These are phyloP conservation scores for Rapana venosa DNA, from an alignment of 2,888 invertebrate genomes.

Conservation along the genomic window DNA sequence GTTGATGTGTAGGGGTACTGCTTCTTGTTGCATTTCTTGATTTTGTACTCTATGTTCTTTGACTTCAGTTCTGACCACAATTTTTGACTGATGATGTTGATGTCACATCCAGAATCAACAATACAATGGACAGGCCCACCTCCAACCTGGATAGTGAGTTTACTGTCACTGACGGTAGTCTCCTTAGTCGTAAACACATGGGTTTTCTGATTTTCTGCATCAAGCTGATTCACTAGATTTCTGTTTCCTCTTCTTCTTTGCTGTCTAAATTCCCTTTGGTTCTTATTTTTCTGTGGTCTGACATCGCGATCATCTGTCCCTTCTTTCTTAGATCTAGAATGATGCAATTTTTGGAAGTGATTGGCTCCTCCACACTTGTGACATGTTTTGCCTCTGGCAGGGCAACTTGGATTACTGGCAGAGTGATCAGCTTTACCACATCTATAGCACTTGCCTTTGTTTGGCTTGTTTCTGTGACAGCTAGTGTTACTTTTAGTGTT, in stretches of 20 bases:
- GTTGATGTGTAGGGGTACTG: conserved; percentile 1
- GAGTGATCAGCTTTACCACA: not conserved
- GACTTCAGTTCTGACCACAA: conserved; percentile 14
- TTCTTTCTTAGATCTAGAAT: not conserved
- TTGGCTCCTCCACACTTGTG: not conserved
- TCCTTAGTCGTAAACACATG: not conserved
- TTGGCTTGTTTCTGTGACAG: not conserved
- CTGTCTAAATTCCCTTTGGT: no score
- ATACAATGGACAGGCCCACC: not conserved
- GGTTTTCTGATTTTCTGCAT: conserved; percentile 2
- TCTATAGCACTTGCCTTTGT: not conserved
- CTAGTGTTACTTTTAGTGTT: no score
- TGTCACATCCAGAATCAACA: conserved; percentile 21
- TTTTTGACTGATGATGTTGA: conserved; percentile 4
- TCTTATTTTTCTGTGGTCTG: no score
- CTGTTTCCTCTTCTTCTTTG: conserved; percentile 1
- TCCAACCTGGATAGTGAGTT: conserved; percentile 1
- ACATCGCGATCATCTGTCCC: no score
- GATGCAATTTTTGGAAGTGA: not conserved
- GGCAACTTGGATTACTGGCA: not conserved
- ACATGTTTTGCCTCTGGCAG: not conserved
- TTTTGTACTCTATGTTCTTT: conserved; percentile 1
- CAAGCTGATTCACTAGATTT: conserved; percentile 8
- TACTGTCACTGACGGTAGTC: not conserved
- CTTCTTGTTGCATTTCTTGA: not conserved